Evolutionary conservation across 2,797 vertebrate species (phyloP).

Genomic region (Eupleurogrammus muticus): DNA sequence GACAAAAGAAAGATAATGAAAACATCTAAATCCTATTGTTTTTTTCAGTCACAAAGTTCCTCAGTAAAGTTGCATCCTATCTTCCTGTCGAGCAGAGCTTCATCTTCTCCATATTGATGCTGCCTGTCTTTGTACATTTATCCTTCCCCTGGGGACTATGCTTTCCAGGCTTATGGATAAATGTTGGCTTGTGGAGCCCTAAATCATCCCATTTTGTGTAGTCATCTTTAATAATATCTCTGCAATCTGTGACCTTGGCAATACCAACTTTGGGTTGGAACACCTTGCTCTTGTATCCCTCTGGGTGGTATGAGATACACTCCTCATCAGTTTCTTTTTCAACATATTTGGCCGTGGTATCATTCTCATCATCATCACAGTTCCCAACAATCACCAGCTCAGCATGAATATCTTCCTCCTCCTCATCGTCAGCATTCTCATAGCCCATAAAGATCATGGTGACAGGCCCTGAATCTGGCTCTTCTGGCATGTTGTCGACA

Average conservation of each 20-base stretch:
- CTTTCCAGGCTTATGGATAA: slow-evolving; percentile 72
- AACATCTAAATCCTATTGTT: not conserved
- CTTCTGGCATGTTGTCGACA: slow-evolving; percentile 78
- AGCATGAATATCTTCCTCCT: slow-evolving; percentile 88
- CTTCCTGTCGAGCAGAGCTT: slow-evolving; percentile 75
- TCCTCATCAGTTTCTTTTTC: slow-evolving; percentile 52
- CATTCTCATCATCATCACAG: slow-evolving; percentile 70
- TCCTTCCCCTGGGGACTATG: slow-evolving; percentile 67
- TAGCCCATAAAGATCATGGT: slow-evolving; percentile 99
- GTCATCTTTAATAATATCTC: slow-evolving; percentile 54
- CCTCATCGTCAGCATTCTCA: slow-evolving; percentile 85
- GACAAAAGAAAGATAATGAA: slow-evolving; percentile 7
- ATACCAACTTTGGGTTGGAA: slow-evolving; percentile 83
- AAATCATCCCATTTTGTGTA: slow-evolving; percentile 82
- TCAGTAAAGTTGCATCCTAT: slow-evolving; percentile 12
- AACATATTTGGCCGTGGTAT: not conserved
- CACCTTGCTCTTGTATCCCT: slow-evolving; percentile 86
- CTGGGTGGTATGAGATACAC: slow-evolving; percentile 84
- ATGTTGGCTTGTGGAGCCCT: slow-evolving; percentile 82
- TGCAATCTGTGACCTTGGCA: slow-evolving; percentile 68
- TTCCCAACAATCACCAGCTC: slow-evolving; percentile 91
- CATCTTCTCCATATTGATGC: slow-evolving; percentile 78
- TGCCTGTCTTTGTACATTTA: slow-evolving; percentile 85
- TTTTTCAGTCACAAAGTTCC: not conserved
- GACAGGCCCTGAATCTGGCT: slow-evolving; percentile 83